These are phyloP conservation scores for Ibycter americanus DNA, from an alignment of 2,797 vertebrate species.

Conservation along the genomic window DNA sequence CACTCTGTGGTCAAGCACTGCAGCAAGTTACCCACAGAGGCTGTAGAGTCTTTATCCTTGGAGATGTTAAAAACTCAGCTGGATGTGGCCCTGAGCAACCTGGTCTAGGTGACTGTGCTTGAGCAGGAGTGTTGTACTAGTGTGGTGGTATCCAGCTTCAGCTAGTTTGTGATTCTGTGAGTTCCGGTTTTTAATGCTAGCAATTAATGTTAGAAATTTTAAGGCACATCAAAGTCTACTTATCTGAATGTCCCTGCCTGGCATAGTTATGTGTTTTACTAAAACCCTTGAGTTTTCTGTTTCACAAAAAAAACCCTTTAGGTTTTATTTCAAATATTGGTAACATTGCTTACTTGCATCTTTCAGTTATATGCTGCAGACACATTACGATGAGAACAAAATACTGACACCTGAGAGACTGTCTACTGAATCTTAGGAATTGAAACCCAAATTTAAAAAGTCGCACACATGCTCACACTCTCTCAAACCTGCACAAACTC, in stretches of 20 bases:
- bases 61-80: too few species aligned
- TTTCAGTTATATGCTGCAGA: background rate
- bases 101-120: background rate
- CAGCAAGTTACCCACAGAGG: background rate
- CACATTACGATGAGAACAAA: background rate
- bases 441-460: background rate
- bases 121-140: rapidly evolving
- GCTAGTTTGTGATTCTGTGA: background rate
- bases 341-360: background rate
- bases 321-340: background rate
- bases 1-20: background rate
- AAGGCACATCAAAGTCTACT: background rate
- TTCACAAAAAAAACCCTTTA: background rate
- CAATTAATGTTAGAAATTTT: background rate
- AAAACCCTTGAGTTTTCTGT: background rate
- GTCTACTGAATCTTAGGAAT: background rate
- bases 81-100: too few species aligned
- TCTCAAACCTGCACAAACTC: background rate
- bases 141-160: background rate
- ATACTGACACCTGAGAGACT: background rate
- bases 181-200: background rate
- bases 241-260: background rate
- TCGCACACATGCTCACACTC: background rate
- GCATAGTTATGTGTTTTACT: background rate
- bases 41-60: background rate